These are phyloP conservation scores for Myotis yumanensis DNA, from an alignment of 2,113 vertebrate genomes.

Conservation along the genomic window DNA sequence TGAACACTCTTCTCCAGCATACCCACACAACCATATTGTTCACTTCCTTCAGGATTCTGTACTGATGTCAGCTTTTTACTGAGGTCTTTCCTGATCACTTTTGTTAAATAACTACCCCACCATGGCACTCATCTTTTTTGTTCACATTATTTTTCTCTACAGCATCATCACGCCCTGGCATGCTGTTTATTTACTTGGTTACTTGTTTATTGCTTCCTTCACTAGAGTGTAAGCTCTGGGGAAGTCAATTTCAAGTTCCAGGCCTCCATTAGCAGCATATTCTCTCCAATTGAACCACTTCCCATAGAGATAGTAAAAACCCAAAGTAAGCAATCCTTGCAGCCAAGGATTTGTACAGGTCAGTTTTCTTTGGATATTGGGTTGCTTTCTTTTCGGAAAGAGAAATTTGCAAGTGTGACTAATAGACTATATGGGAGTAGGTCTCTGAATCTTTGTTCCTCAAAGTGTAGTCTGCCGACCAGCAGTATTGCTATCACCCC, in stretches of 20 bases:
- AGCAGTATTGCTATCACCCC: not conserved
- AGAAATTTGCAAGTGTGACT: not conserved
- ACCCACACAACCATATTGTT: not conserved
- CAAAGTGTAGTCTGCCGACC: not conserved
- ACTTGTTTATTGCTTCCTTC: not conserved
- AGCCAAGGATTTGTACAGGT: not conserved
- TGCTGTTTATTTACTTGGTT: not conserved
- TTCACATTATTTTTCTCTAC: not conserved
- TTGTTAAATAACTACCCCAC: not conserved
- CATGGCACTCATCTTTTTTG: not conserved
- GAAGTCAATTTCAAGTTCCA: not conserved
- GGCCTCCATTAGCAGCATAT: not conserved
- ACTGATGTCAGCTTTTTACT: not conserved
- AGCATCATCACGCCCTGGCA: not conserved
- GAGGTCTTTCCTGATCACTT: not conserved
- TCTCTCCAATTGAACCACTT: not conserved
- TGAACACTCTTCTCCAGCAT: not conserved
- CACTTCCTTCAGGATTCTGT: not conserved
- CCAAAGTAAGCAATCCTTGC: not conserved
- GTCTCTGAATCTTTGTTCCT: not conserved
- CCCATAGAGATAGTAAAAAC: not conserved
- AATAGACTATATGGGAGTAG: not conserved
- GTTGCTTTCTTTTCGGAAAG: not conserved
- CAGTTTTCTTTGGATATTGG: constrained; percentile 10
- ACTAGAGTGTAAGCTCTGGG: not conserved